These are phyloP conservation scores for Hemitrygon akajei DNA, from an alignment of 2,797 vertebrate genomes.

Conservation along the genomic window DNA sequence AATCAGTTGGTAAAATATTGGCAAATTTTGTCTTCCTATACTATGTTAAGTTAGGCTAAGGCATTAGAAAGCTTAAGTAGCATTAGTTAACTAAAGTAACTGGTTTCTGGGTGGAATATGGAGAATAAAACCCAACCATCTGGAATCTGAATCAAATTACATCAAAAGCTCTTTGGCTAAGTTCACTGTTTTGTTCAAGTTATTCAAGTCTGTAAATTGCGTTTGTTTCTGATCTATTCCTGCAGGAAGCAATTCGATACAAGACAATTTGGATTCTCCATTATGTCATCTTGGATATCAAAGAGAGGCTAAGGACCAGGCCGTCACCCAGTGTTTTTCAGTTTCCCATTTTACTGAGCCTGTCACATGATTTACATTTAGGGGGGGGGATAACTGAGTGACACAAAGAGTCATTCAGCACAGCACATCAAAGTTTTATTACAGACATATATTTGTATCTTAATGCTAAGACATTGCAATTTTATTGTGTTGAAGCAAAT, in stretches of 20 bases:
- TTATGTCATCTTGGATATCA: background rate
- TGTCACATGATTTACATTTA: background rate
- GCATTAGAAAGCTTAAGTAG: background rate
- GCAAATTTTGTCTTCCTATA: background rate
- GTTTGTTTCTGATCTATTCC: background rate
- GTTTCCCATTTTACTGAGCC: background rate
- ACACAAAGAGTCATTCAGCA: background rate
- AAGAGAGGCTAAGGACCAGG: background rate
- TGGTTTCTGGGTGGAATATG: background rate
- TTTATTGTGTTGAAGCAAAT: background rate
- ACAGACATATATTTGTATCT: background rate
- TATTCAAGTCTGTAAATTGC: slow-evolving; percentile 9
- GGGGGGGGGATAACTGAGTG: background rate
- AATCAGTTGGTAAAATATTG: background rate
- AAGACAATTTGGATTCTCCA: slow-evolving; percentile 2
- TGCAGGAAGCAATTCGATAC: slow-evolving; percentile 3
- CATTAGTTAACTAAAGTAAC: background rate
- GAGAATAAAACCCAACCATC: background rate
- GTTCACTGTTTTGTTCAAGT: slow-evolving; percentile 5
- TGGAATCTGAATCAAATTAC: background rate
- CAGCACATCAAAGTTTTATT: background rate
- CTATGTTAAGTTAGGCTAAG: background rate
- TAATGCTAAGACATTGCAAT: background rate
- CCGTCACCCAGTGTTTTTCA: background rate
- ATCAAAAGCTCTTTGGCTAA: background rate